Conservation (phyloP, 2,797 vertebrate species). For the Glossophaga mutica region DNA sequence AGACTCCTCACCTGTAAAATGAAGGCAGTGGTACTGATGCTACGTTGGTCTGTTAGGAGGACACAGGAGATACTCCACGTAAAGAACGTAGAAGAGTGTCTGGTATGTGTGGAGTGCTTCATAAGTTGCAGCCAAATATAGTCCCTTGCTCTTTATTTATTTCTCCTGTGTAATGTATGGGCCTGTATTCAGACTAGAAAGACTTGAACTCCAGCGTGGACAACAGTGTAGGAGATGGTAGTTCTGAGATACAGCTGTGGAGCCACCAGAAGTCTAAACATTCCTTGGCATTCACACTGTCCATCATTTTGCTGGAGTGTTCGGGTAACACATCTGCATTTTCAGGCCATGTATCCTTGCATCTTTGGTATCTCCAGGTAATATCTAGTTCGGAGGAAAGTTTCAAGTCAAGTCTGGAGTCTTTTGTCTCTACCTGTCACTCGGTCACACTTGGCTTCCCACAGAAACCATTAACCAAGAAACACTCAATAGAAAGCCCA, state of each 20-base stretch:
- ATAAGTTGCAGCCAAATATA: not conserved
- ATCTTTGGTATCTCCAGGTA: not conserved
- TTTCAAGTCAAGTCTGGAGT: not conserved
- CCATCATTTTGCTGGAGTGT: not conserved
- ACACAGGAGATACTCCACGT: not conserved
- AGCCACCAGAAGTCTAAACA: not conserved
- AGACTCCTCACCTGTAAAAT: not conserved
- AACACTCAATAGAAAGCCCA: not conserved
- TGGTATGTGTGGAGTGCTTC: not conserved
- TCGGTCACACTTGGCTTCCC: not conserved
- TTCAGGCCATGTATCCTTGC: not conserved
- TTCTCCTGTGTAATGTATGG: not conserved
- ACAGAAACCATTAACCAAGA: not conserved
- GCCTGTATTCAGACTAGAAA: not conserved
- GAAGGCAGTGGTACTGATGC: not conserved
- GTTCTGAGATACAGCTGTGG: not conserved
- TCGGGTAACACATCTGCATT: not conserved
- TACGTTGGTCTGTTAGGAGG: not conserved
- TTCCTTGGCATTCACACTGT: not conserved
- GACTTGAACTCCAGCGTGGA: not conserved
- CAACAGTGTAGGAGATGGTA: not conserved
- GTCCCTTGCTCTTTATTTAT: not conserved
- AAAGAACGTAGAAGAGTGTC: not conserved
- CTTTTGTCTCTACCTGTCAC: not conserved
- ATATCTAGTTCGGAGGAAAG: not conserved